phyloP scores from a whole-genome alignment of 1,140 invertebrate species.

The Eriosoma lanigerum region DNA sequence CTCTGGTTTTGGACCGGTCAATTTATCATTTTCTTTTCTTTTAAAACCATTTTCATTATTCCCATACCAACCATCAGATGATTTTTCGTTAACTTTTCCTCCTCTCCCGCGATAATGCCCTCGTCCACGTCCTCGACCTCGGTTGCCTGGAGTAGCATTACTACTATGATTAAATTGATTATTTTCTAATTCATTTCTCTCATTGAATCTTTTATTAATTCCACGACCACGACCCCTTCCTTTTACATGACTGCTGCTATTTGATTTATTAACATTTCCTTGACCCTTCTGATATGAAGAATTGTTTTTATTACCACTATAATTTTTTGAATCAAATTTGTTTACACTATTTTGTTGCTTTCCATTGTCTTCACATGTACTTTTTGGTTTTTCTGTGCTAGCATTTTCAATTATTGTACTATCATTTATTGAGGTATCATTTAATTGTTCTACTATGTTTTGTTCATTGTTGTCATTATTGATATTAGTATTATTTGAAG shows the following conservation, averaged over 20 bases:
- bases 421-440: not conserved
- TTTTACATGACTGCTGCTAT: not conserved
- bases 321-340: not conserved
- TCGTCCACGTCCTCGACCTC: constrained; percentile 19
- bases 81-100: constrained; percentile 64
- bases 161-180: not conserved
- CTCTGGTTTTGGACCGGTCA: not conserved
- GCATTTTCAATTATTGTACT: not conserved
- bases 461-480: not conserved
- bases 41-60: not conserved
- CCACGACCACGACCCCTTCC: constrained; percentile 26
- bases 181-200: constrained; percentile 20
- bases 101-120: constrained; percentile 76
- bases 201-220: not conserved
- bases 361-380: not conserved
- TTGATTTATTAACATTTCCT: not conserved
- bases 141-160: not conserved
- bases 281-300: not conserved
- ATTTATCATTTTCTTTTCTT: constrained; percentile 15
- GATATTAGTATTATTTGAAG: too few relatives aligned
- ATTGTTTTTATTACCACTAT: not conserved
- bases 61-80: not conserved
- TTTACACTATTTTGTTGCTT: not conserved
- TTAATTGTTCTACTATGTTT: not conserved
- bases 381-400: not conserved